A percentile compares a stretch with the other conserved stretches of the same genome.
phyloP scores from a whole-genome alignment of 1,140 invertebrate genomes.

The Drosophila pandora region DNA sequence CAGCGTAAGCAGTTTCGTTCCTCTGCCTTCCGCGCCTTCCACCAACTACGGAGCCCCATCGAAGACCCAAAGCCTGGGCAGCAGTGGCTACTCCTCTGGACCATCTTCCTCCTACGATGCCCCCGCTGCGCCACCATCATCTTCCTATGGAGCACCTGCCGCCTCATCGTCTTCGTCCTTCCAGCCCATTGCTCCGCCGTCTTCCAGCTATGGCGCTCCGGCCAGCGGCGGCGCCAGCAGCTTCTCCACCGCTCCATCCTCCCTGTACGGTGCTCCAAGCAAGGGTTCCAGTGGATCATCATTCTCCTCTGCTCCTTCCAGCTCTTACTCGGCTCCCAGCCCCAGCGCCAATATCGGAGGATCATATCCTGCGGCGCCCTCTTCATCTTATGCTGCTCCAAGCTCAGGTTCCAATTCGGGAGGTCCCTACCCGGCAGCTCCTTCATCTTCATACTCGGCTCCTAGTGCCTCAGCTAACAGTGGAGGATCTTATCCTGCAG shows the following conservation, averaged over 20 bases:
- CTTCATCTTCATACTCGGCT: slow-evolving; percentile 51
- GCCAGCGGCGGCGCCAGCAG: slow-evolving; percentile 66
- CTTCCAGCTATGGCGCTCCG: slow-evolving; percentile 37
- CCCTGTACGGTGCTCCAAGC: slow-evolving; percentile 56
- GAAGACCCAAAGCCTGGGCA: slow-evolving; percentile 65
- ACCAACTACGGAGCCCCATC: slow-evolving; percentile 80
- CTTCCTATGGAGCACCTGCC: slow-evolving; percentile 83
- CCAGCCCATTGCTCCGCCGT: slow-evolving; percentile 61
- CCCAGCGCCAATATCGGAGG: slow-evolving; percentile 39
- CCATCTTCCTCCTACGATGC: slow-evolving; percentile 51
- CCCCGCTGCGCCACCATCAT: slow-evolving; percentile 64
- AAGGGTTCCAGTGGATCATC: slow-evolving; percentile 33
- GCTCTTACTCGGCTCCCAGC: slow-evolving; percentile 56
- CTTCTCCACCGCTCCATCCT: slow-evolving; percentile 66
- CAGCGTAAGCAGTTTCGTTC: slow-evolving; percentile 83
- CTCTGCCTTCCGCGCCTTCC: slow-evolving; percentile 72
- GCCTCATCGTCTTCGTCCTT: slow-evolving; percentile 70
- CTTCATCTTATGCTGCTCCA: slow-evolving; percentile 66
- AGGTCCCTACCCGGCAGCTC: slow-evolving; percentile 49
- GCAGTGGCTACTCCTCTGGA: slow-evolving; percentile 71
- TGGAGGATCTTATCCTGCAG: slow-evolving; percentile 36
- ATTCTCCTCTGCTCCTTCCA: slow-evolving; percentile 46
- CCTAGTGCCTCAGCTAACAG: slow-evolving; percentile 32
- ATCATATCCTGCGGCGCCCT: slow-evolving; percentile 62
- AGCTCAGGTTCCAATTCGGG: slow-evolving; percentile 32